Evolutionary conservation across 2,797 vertebrate species (phyloP).

Genomic region (Sebastolobus alascanus): DNA sequence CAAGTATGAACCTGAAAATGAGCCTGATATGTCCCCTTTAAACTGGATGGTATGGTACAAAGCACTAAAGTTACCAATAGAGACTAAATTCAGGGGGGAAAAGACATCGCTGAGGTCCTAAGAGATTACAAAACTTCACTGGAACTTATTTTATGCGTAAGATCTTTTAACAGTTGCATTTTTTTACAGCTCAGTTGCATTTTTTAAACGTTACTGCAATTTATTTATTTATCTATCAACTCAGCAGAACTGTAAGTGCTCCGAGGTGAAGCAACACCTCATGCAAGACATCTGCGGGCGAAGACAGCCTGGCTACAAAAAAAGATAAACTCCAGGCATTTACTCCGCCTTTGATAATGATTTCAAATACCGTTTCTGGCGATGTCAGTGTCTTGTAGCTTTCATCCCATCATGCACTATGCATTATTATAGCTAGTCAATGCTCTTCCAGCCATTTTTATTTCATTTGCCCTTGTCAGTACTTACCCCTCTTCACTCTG

Average conservation of each 20-base stretch:
- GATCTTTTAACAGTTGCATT: background rate
- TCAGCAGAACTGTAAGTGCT: slow-evolving; percentile 43
- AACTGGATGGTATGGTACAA: background rate
- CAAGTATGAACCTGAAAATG: background rate
- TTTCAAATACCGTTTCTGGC: slow-evolving; percentile 45
- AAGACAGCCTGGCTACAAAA: slow-evolving; percentile 8
- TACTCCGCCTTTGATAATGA: slow-evolving; percentile 30
- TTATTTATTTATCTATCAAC: slow-evolving; percentile 4
- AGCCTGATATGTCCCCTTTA: background rate
- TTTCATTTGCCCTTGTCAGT: slow-evolving; percentile 73
- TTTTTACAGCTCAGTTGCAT: background rate
- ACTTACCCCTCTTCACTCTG: slow-evolving; percentile 62
- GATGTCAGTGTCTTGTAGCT: slow-evolving; percentile 57
- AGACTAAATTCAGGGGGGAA: background rate
- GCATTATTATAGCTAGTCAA: slow-evolving; percentile 49
- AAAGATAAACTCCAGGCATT: slow-evolving; percentile 19
- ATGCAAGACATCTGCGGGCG: slow-evolving; percentile 24
- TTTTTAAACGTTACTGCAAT: slow-evolving; percentile 2
- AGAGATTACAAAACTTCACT: background rate
- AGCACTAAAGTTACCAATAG: background rate
- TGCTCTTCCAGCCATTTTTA: slow-evolving; percentile 66
- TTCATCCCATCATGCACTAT: slow-evolving; percentile 43
- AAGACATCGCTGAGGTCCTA: background rate
- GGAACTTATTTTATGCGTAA: background rate
- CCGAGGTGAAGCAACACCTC: slow-evolving; percentile 38